These are phyloP conservation scores for Psilopogon haemacephalus DNA, from an alignment of 2,113 vertebrate genomes.

Conservation along the genomic window DNA sequence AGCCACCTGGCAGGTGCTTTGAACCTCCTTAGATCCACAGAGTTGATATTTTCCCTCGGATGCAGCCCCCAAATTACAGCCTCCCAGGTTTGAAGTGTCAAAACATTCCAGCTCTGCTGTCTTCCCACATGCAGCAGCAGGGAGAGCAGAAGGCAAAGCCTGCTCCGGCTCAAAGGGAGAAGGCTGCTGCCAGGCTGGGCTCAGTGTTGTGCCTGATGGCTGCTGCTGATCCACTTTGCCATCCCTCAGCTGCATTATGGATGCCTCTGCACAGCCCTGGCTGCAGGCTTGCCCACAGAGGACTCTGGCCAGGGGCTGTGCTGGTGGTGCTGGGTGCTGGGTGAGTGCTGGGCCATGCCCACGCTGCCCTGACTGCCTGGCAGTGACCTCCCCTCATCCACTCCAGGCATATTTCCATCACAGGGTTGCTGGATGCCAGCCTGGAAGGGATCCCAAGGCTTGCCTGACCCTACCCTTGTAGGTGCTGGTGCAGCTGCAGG, in stretches of 20 bases:
- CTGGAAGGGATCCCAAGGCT: too few species aligned
- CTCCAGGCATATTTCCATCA: neutral
- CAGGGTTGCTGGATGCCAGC: too few species aligned
- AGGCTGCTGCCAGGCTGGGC: neutral
- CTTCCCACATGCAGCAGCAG: neutral
- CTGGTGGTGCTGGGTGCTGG: neutral
- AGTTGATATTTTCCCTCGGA: constrained; percentile 33
- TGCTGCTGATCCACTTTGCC: neutral
- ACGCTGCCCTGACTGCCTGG: neutral
- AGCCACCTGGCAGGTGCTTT: constrained; percentile 5
- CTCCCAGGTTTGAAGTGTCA: constrained; percentile 51
- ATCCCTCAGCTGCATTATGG: constrained; percentile 30
- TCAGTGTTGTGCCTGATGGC: constrained; percentile 3
- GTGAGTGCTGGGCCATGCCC: neutral
- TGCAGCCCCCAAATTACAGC: constrained; percentile 47
- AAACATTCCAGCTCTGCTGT: constrained; percentile 36
- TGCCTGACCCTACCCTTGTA: too few species aligned
- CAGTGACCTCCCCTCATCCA: neutral
- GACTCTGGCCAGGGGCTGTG: neutral
- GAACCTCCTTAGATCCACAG: constrained; percentile 41
- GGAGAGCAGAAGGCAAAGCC: neutral
- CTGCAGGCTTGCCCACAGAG: neutral
- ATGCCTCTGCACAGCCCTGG: neutral
- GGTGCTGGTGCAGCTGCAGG: too few species aligned
- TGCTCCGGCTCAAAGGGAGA: constrained; percentile 15